These are phyloP conservation scores for Eleginops maclovinus DNA, from an alignment of 2,113 vertebrate genomes.

Conservation along the genomic window DNA sequence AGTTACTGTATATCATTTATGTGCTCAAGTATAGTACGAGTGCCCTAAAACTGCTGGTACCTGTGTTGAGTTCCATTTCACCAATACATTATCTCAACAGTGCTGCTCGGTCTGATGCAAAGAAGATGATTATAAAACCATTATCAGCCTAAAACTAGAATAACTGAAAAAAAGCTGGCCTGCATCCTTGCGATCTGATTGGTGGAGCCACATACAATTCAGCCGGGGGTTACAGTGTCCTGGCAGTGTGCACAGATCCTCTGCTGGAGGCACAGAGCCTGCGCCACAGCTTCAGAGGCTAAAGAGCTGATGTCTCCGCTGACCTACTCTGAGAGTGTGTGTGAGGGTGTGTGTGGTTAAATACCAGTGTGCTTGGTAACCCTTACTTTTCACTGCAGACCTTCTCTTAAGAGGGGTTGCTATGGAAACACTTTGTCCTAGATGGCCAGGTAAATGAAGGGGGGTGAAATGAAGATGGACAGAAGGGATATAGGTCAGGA, in stretches of 20 bases:
- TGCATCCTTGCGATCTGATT: slow-evolving; percentile 2
- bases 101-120: slow-evolving; percentile 2
- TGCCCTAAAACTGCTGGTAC: not conserved
- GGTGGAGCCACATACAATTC: slow-evolving; percentile 44
- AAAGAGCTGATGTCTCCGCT: slow-evolving; percentile 32
- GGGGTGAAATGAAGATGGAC: slow-evolving; percentile 19
- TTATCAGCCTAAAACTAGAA: slow-evolving; percentile 32
- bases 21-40: not conserved
- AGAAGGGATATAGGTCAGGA: slow-evolving; percentile 21
- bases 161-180: slow-evolving; percentile 1
- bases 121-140: slow-evolving; percentile 12
- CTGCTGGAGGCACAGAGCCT: slow-evolving; percentile 29
- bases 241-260: slow-evolving; percentile 39
- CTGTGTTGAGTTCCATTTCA: not conserved
- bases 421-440: slow-evolving; percentile 54
- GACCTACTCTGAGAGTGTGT: slow-evolving; percentile 2
- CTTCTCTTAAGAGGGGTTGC: slow-evolving; percentile 46
- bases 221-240: slow-evolving; percentile 39
- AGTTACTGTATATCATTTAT: too few species aligned
- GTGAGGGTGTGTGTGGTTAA: slow-evolving; percentile 22
- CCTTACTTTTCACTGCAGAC: slow-evolving; percentile 28
- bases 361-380: slow-evolving; percentile 37
- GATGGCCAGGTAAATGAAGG: slow-evolving; percentile 62
- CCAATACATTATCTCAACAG: not conserved
- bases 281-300: slow-evolving; percentile 19